Conservation (phyloP, 2,797 vertebrate species). For the Octomys mimax region DNA sequence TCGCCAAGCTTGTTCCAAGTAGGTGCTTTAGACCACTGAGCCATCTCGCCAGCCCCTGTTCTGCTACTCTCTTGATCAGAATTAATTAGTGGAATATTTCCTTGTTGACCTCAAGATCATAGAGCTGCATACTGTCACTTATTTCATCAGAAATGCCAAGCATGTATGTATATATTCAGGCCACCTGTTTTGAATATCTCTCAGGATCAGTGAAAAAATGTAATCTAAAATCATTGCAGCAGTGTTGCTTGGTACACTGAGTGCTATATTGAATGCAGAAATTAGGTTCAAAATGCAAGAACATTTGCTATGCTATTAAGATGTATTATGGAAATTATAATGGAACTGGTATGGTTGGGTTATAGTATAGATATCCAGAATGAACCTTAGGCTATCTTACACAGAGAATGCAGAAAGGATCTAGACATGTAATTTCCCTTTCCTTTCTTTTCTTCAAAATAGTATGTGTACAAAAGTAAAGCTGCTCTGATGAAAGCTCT, state of each 20-base stretch:
- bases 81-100: not conserved
- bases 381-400: not conserved
- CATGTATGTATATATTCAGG: not conserved
- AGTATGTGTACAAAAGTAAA: slow-evolving; percentile 8
- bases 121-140: not conserved
- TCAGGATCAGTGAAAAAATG: not conserved
- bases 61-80: not conserved
- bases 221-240: not conserved
- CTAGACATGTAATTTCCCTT: not conserved
- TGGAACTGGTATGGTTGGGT: not conserved
- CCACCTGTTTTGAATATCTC: not conserved
- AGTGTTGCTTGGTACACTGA: not conserved
- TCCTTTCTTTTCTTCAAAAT: not conserved
- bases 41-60: too few relatives aligned
- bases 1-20: too few relatives aligned
- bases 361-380: not conserved
- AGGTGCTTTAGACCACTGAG: too few relatives aligned
- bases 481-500: slow-evolving; percentile 9
- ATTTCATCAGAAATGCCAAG: not conserved
- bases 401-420: not conserved
- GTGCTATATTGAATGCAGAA: not conserved
- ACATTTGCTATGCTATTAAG: not conserved
- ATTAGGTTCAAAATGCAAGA: slow-evolving; percentile 20
- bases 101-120: not conserved
- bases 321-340: slow-evolving; percentile 7